Base-by-base conservation (phyloP, 2,888 invertebrate species). In the Caenorhabditis macrosperma region DNA sequence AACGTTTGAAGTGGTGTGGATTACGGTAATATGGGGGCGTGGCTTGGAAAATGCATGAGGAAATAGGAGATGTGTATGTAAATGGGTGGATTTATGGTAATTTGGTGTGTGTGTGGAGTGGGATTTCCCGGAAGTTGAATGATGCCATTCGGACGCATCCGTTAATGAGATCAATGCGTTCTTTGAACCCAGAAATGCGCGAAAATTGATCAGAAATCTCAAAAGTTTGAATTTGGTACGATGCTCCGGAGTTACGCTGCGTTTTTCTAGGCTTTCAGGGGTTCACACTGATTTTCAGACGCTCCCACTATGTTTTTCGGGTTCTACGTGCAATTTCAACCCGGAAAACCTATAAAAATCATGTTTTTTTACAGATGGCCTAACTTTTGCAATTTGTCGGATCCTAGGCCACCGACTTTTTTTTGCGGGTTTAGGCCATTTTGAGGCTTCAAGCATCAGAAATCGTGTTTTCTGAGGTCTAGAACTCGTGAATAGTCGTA, bases 321-420 rank as follows among this genome's bases (percentile, higher is more conserved):
- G 20, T 3, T 44, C 17, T 44, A 44, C n/a, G 20, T 20, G 3
- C 9, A 44, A 44, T 17, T 17, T 17, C n/a, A 9, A 17, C 10
- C 44, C 3, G 38, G 38, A 38, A 38, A 38, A 5, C 9, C 15
- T 38, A 5, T 12, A 38, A 38, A 12, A 12, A 10, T 33, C 33
- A 12, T 9, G 46, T 26, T n/a, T n/a, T n/a, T n/a, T n/a, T n/a
- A n/a, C n/a, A n/a, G 50, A 30, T 30, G 54, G 54, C 54, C 54
- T 30, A 54, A 20, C 33, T 54, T 54, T 54, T 54, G 26, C 52
- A 28, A n/a, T 17, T 44, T 44, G n/a, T 44, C 17, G 44, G 44
- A 17, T 44, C 17, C 44, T 44, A 44, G 44, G 44, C 44, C 44
- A 44, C 44, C 44, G 20, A 44, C 44, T 44, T n/a, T 17, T 44